These are phyloP conservation scores for Narcine bancroftii DNA, from an alignment of 2,113 vertebrate genomes.

Conservation along the genomic window DNA sequence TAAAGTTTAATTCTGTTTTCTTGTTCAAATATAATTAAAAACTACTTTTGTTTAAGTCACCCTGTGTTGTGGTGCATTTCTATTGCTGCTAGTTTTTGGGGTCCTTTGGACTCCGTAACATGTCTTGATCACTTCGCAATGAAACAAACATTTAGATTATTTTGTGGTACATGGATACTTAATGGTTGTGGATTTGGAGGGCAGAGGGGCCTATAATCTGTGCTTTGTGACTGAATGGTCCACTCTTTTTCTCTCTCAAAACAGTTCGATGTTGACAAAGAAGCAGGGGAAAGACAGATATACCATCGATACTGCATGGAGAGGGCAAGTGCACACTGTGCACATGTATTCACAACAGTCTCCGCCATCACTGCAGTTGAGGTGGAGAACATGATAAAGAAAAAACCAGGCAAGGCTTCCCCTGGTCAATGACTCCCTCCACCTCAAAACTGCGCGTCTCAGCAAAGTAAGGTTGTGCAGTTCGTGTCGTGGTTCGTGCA, in stretches of 20 bases:
- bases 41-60: no score
- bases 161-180: no score
- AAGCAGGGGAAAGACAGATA: conserved; percentile 90
- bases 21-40: no score
- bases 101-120: no score
- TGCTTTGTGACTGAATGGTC: no score
- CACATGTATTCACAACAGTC: conserved; percentile 89
- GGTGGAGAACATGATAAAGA: conserved; percentile 86
- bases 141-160: not conserved
- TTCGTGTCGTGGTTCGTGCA: no score
- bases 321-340: conserved; percentile 77
- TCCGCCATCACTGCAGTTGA: conserved; percentile 92
- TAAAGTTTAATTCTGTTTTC: no score
- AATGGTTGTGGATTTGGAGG: no score
- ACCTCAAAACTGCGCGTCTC: no score
- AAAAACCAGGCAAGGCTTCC: conserved; percentile 67
- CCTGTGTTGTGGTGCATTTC: no score
- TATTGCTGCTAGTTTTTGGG: no score
- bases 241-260: conserved; percentile 36
- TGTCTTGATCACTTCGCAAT: not conserved
- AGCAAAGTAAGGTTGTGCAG: not conserved
- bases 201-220: no score
- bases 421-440: not conserved
- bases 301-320: conserved; percentile 96
- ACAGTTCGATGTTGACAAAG: conserved; percentile 88